Evolutionary conservation across 2,888 invertebrate species (phyloP), one percentile per base, ranked within the genome.

Genomic region (Lithophane socia): DNA sequence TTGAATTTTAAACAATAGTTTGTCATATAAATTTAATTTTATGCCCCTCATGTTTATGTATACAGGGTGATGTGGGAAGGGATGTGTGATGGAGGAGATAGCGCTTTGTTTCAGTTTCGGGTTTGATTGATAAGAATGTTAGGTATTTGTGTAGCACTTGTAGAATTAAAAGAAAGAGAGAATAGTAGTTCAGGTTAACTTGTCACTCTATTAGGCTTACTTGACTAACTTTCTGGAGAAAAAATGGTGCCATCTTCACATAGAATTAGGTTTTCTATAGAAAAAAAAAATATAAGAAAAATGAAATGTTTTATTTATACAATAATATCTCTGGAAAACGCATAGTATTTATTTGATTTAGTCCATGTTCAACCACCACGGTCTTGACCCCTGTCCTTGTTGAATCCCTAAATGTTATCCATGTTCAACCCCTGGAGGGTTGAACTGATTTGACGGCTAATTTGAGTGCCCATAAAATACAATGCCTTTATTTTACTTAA

Each of bases 1-100:
- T 95, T 96, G 95, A 96, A 96, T 96, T 96, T 96, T 96, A 95
- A 96, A 95, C 96, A 95, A 96, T 96, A 96, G 96, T 96, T 96
- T 95, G 96, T 96, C 95, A 95, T 94, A 95, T 95, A 94, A 95
- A 96, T 96, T 96, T 95, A 95, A 96, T 96, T 95, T 95, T 92
- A 95, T 94, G 92, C 89, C 88, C 79, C 89, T 90, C 89, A 88
- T 91, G 91, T 92, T 92, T 89, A 81, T 82, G 72, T 83, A 78
- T 91, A 93, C 86, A 92, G 95, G 93, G 65, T 94, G 96, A 79
- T 86, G 74, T 74, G 61, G 69, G 64, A 64, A 60, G 44, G 29
- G 44, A 52, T n/a, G 12, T 68, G 24, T 21, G 49, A 74, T 80
- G 56, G n/a, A 58, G 18, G 81, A 71, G 85, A 64, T 52, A 49